Base-by-base conservation (phyloP, 2,113 vertebrate genomes). In the Hippolais icterina region DNA sequence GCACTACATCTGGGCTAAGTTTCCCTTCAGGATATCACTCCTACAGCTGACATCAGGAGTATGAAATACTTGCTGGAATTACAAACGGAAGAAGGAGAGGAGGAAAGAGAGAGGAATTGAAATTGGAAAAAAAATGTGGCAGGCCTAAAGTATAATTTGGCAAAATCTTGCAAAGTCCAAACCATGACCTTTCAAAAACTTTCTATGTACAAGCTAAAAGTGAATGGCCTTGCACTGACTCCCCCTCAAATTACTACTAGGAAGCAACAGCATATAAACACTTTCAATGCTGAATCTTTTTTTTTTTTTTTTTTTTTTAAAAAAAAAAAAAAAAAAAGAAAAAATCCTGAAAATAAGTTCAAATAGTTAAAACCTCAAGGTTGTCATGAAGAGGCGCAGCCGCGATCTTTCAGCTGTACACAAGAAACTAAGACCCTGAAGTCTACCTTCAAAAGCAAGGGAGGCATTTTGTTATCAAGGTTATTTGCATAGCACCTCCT, bases 401-500 rank as follows among this genome's bases (percentile, higher is more conserved):
- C 2, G 1, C 28, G 21, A 37, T 79, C 88, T 83, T 92, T 88
- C 63, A 19, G 86, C 82, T 76, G 75, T 69, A 90, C 75, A 69
- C 70, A 95, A 52, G 86, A 75, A 82, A 14, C 75, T 91, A 49
- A 88, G 82, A 85, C 69, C 64, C 87, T 53, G 54, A 64, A 94
- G 60, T 68, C 77, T 95, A 31, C 69, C 92, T 94, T 95, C 94
- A 89, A 92, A 96, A 95, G 94, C 54, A 41, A 81, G 80, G 54
- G 93, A 87, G 75, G 91, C 71, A 47, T 78, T 94, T 83, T 77
- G 80, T 93, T 93, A 95, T 88, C 91, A 77, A 87, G 39, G 68
- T 59, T 93, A 93, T 97, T 96, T 96, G 96, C 86, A 13, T 89
- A 92, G 80, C 17, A 92, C 84, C 93, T 93, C 77, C 91, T 91